A percentile compares a stretch with the other conserved stretches of the same genome.
Conservation (phyloP, 2,888 invertebrate species). For the Crematogaster levior region DNA sequence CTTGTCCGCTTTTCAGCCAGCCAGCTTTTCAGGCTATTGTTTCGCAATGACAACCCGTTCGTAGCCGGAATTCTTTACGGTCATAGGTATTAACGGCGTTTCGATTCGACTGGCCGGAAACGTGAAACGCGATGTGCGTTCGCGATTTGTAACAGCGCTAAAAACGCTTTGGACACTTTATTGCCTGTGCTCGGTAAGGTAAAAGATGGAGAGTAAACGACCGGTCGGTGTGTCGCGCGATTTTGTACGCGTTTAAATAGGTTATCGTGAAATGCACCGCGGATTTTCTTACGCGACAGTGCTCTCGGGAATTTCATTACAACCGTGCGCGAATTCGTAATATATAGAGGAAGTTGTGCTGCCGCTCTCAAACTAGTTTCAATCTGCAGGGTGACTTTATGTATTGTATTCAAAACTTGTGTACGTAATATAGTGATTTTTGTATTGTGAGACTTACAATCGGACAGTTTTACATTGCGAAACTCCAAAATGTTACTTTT, state of each 20-base stretch:
- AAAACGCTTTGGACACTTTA: conserved; percentile 31
- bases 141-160: conserved; percentile 31
- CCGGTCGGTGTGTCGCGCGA: conserved; percentile 1
- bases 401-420: background rate
- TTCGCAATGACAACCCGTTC: conserved; percentile 37
- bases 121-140: background rate
- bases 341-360: conserved; percentile 5
- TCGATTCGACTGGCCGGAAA: conserved; percentile 29
- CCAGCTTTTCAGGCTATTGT: conserved; percentile 30
- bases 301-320: conserved; percentile 22
- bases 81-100: conserved; percentile 1
- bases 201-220: conserved; percentile 27
- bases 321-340: background rate
- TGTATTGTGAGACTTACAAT: background rate
- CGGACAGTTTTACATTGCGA: too few species aligned
- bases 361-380: conserved; percentile 1
- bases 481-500: too few species aligned
- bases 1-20: conserved; percentile 16
- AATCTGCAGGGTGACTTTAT: background rate
- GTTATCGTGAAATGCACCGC: conserved; percentile 9
- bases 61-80: conserved; percentile 40
- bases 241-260: conserved; percentile 27
- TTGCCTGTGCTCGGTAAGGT: conserved; percentile 33
- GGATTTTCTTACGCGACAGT: conserved; percentile 17
- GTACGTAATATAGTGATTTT: background rate